Evolutionary conservation across 1,140 invertebrate species (phyloP), one percentile per base, ranked within the genome.

Genomic region (Diachasmimorpha longicaudata): DNA sequence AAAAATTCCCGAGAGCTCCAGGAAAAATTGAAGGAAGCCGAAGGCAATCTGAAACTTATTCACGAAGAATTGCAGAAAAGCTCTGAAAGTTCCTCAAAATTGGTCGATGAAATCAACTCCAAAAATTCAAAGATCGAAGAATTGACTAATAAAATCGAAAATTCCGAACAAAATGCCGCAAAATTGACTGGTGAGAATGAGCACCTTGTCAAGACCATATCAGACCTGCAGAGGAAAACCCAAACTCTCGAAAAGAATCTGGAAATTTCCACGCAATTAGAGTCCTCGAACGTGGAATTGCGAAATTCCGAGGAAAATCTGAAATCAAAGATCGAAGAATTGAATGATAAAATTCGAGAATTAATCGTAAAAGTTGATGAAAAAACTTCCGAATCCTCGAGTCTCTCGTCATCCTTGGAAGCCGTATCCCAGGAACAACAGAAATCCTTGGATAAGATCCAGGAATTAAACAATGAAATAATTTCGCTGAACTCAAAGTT

Each of bases 191-290:
- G 14, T 8, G 19, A 63, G 31, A 63, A 63, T 14, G 78, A 84
- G 55, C 85, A 90, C 31, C 81, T 90, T 52, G 86, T 90, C 37
- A 89, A 87, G 72, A 81, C 84, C 78, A 82, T 91, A 48, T 79
- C 87, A 72, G 86, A 90, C 70, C 83, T 86, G 1, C 91, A 90
- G 79, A 85, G 86, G n/a, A 90, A 91, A 74, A 78, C 83, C 68
- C 73, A 80, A 19, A 76, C 76, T 31, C 77, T 72, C 70, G 80
- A 81, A 66, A 75, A 75, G 70, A 77, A 81, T 0, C 77, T 85
- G 13, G 80, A 82, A 63, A 79, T 84, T 66, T 75, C 85, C 6
- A 81, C 79, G 0, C 77, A 81, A 2, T 42, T 86, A 0, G 63
- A 77, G 25, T 6, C n/a, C 14, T 82, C 83, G 66, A 46, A 16